These are phyloP conservation scores for Porites australiensis DNA, from an alignment of 64 coral and sea anemone species.

Conservation along the genomic window DNA sequence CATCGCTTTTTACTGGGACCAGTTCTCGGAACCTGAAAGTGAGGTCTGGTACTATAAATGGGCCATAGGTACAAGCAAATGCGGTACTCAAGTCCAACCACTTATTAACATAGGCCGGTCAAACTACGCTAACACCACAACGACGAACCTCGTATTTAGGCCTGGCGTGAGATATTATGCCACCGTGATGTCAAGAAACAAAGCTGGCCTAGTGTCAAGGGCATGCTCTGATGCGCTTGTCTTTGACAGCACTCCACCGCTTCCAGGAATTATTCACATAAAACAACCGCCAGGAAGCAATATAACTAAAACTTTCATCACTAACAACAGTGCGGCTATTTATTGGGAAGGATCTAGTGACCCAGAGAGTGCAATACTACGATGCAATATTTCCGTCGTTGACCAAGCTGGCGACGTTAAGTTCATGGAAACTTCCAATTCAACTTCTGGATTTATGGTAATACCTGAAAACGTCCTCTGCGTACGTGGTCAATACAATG, in stretches of 20 bases:
- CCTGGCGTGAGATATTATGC: slow-evolving; percentile 71
- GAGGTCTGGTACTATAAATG: slow-evolving; percentile 88
- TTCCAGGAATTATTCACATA: slow-evolving; percentile 31
- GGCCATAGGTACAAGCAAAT: slow-evolving; percentile 71
- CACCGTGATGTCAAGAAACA: slow-evolving; percentile 70
- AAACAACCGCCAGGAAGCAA: slow-evolving; percentile 22
- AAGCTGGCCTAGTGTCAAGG: slow-evolving; percentile 51
- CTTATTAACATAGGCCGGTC: slow-evolving; percentile 73
- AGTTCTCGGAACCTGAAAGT: slow-evolving; percentile 67
- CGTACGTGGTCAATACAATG: slow-evolving; percentile 43
- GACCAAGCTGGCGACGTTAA: not conserved
- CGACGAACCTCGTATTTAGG: slow-evolving; percentile 21
- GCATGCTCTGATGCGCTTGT: slow-evolving; percentile 72
- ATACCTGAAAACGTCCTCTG: not conserved
- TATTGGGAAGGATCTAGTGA: slow-evolving; percentile 34
- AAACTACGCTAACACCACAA: slow-evolving; percentile 65
- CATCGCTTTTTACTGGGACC: slow-evolving; percentile 52
- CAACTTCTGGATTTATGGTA: not conserved
- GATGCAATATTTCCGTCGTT: not conserved
- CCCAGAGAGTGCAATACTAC: slow-evolving; percentile 57
- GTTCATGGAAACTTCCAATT: not conserved
- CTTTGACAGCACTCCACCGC: slow-evolving; percentile 58
- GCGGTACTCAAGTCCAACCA: slow-evolving; percentile 83
- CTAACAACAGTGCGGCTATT: not conserved
- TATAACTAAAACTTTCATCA: not conserved